Evolutionary conservation across 2,888 invertebrate genomes (phyloP).

Genomic region (Acanthococcus lagerstroemiae): DNA sequence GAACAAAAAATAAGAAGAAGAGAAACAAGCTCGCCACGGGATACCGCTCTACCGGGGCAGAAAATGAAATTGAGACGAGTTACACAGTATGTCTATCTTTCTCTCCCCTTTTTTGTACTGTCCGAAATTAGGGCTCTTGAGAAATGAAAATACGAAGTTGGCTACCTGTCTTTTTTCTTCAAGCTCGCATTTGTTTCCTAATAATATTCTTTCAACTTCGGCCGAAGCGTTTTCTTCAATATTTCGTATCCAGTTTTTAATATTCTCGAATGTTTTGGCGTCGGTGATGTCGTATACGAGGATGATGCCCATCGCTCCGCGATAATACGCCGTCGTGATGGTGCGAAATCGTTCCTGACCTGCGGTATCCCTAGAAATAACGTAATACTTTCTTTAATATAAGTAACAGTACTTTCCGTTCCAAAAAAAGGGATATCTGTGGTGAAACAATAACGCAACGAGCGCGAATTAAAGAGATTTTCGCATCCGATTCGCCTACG

Average conservation of each 20-base stretch:
- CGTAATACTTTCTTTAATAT: constrained; percentile 28
- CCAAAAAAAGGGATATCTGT: too few relatives aligned
- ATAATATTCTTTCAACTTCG: constrained; percentile 97
- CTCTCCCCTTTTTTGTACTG: too few relatives aligned
- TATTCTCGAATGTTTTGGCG: constrained; percentile 98
- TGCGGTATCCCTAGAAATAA: constrained; percentile 78
- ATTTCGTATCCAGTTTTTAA: constrained; percentile 98
- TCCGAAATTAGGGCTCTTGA: not conserved
- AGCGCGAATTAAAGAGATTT: too few relatives aligned
- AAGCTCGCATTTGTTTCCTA: constrained; percentile 98
- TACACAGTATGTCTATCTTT: too few relatives aligned
- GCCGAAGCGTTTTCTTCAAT: constrained; percentile 98
- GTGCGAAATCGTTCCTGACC: constrained; percentile 98
- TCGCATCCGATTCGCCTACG: too few relatives aligned
- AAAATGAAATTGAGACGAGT: not conserved
- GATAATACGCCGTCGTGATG: constrained; percentile 98
- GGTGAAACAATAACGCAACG: too few relatives aligned
- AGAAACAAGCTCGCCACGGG: not conserved
- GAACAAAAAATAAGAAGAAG: not conserved
- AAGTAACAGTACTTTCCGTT: too few relatives aligned
- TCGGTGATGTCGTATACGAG: constrained; percentile 98
- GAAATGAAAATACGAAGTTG: not conserved
- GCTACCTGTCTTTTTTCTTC: constrained; percentile 81
- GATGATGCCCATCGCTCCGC: constrained; percentile 99
- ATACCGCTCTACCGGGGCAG: not conserved